Evolutionary conservation across 2,888 invertebrate species (phyloP).

Genomic region (Noctua pronuba): DNA sequence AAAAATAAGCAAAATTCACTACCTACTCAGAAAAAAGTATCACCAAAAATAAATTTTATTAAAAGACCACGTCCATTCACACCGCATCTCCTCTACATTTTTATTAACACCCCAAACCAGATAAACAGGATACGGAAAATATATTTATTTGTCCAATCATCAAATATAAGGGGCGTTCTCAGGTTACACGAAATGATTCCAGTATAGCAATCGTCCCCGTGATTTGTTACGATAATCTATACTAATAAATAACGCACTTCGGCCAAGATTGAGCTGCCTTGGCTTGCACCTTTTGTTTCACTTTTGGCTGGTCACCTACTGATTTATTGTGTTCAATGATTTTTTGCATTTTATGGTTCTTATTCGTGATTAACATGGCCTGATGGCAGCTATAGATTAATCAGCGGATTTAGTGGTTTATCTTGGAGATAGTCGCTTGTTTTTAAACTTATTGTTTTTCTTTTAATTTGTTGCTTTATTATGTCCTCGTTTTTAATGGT

Average conservation of each 20-base stretch:
- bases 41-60: neutral
- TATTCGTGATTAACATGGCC: conserved; percentile 63
- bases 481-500: conserved; percentile 62
- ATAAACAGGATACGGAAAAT: conserved; percentile 90
- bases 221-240: conserved; percentile 90
- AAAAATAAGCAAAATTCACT: neutral
- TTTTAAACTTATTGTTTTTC: conserved; percentile 56
- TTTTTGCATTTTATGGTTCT: conserved; percentile 75
- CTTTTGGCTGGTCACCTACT: conserved; percentile 70
- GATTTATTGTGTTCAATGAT: conserved; percentile 76
- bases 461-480: conserved; percentile 67
- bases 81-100: conserved; percentile 86
- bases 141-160: conserved; percentile 91
- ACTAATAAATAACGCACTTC: conserved; percentile 88
- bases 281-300: conserved; percentile 78
- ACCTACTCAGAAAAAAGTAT: neutral
- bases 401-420: conserved; percentile 64
- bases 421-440: conserved; percentile 58
- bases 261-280: conserved; percentile 87
- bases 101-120: conserved; percentile 90
- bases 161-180: conserved; percentile 89
- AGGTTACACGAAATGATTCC: conserved; percentile 88
- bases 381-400: conserved; percentile 67
- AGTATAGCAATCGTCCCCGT: conserved; percentile 82
- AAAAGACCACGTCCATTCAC: conserved; percentile 28